These are phyloP conservation scores for Hyla sarda DNA, from an alignment of 2,113 vertebrate genomes.

Conservation along the genomic window DNA sequence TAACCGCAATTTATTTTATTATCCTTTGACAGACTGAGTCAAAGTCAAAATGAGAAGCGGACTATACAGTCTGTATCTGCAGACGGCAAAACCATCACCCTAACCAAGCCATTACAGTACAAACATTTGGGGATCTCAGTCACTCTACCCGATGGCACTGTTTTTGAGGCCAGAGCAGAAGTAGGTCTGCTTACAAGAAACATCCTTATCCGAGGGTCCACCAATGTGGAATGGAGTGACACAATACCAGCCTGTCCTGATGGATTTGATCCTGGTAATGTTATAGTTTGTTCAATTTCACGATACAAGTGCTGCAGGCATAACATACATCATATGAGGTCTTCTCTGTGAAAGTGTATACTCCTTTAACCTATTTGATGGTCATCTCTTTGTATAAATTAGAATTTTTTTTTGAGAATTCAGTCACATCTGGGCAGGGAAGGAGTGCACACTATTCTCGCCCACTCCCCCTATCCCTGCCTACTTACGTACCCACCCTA, in stretches of 20 bases:
- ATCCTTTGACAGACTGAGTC: constrained; percentile 77
- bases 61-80: constrained; percentile 73
- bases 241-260: constrained; percentile 76
- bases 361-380: no score
- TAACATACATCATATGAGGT: background rate
- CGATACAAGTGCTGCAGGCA: background rate
- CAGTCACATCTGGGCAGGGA: no score
- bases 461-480: no score
- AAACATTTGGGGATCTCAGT: constrained; percentile 78
- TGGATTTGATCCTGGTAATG: constrained; percentile 82
- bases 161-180: constrained; percentile 82
- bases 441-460: no score
- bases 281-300: background rate
- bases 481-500: no score
- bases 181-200: constrained; percentile 88
- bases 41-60: constrained; percentile 80
- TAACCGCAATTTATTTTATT: background rate
- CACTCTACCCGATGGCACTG: constrained; percentile 74
- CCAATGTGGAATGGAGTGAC: constrained; percentile 76
- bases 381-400: no score
- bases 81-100: constrained; percentile 72
- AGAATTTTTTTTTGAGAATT: no score
- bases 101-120: constrained; percentile 73
- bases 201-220: constrained; percentile 80
- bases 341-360: no score